Conservation (phyloP, 2,113 vertebrate genomes). For the Chlorocebus sabaeus region DNA sequence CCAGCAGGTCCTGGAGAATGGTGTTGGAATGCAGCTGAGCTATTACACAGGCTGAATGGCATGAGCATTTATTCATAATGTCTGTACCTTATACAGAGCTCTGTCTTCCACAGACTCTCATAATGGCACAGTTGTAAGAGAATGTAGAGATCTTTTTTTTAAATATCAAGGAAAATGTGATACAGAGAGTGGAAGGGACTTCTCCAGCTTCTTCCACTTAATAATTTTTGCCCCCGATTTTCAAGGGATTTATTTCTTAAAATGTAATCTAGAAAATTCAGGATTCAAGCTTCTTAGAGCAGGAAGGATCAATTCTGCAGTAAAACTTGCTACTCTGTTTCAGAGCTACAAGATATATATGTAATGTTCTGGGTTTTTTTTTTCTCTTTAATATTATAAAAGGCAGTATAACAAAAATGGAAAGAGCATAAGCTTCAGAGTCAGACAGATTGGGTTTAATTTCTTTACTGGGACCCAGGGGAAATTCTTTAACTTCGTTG, state of each 20-base stretch:
- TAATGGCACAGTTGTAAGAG: conserved; percentile 22
- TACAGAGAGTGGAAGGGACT: neutral
- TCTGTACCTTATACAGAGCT: conserved; percentile 53
- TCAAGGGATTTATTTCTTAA: neutral
- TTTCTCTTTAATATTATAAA: neutral
- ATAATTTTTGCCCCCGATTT: conserved; percentile 30
- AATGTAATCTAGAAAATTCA: conserved; percentile 23
- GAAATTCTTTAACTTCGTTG: neutral
- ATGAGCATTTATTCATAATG: conserved; percentile 66
- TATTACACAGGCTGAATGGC: conserved; percentile 67
- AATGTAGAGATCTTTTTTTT: neutral
- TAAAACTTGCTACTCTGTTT: conserved; percentile 35
- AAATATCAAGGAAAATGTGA: conserved; percentile 1
- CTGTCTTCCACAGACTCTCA: conserved; percentile 45
- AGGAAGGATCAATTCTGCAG: neutral
- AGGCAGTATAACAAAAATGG: neutral
- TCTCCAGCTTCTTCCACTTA: conserved; percentile 31
- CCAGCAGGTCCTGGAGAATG: conserved; percentile 58
- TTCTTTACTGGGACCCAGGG: neutral
- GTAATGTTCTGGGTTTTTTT: neutral
- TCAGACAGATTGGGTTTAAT: neutral
- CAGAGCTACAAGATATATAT: conserved; percentile 14
- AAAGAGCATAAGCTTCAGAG: neutral
- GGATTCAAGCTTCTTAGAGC: neutral
- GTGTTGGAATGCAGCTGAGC: conserved; percentile 60